A percentile compares a stretch with the other conserved stretches of the same genome.
phyloP scores from a whole-genome alignment of 2,888 invertebrate species.

The Amiota communis region DNA sequence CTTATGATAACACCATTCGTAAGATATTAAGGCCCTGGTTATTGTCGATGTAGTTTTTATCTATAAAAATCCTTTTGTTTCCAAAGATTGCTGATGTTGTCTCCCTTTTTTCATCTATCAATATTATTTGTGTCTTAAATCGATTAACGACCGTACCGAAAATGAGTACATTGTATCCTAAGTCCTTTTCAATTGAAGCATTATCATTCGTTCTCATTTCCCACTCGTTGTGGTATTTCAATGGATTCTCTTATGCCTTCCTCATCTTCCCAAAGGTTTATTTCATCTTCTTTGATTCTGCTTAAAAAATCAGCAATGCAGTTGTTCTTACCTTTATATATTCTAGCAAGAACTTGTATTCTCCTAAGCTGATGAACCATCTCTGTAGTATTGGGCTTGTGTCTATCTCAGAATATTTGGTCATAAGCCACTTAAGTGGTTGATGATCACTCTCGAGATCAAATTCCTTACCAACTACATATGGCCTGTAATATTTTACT shows the following conservation, averaged over 20 bases:
- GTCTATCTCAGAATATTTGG: slow-evolving; percentile 39
- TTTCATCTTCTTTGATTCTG: slow-evolving; percentile 34
- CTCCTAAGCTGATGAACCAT: slow-evolving; percentile 38
- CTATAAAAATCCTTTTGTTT: no score
- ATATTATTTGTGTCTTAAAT: not conserved
- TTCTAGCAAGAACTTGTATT: slow-evolving; percentile 42
- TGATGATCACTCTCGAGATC: slow-evolving; percentile 12
- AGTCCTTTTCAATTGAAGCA: slow-evolving; percentile 24
- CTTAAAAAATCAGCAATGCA: slow-evolving; percentile 38
- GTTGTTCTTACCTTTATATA: slow-evolving; percentile 18
- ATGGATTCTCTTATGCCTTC: not conserved
- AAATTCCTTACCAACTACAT: not conserved
- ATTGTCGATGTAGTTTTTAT: no score
- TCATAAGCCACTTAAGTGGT: slow-evolving; percentile 36
- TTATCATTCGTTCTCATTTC: not conserved
- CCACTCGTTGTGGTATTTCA: slow-evolving; percentile 3
- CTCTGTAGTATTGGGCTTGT: slow-evolving; percentile 34
- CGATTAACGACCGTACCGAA: slow-evolving; percentile 43
- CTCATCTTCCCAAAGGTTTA: slow-evolving; percentile 33
- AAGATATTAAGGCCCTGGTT: no score
- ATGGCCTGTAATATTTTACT: no score
- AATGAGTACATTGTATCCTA: slow-evolving; percentile 39
- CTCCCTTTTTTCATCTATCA: no score
- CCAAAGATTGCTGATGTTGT: no score
- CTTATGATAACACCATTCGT: slow-evolving; percentile 27